phyloP scores from a whole-genome alignment of 2,113 vertebrate species.

The Arenaria interpres region DNA sequence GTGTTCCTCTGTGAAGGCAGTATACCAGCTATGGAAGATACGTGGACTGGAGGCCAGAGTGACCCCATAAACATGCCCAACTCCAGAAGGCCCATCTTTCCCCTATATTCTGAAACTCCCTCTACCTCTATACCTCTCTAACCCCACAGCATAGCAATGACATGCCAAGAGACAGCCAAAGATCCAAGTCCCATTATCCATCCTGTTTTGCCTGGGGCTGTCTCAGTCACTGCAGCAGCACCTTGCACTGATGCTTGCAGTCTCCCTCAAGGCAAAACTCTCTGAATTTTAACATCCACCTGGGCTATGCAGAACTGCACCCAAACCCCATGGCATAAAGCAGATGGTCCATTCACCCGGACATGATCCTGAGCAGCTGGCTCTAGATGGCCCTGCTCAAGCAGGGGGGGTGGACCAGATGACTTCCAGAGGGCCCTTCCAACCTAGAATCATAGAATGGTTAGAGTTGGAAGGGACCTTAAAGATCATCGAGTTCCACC shows the following conservation, averaged over 20 bases:
- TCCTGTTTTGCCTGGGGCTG: not conserved
- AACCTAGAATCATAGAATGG: not conserved
- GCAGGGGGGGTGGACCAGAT: not conserved
- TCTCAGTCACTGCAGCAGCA: not conserved
- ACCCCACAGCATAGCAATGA: not conserved
- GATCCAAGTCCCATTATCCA: not conserved
- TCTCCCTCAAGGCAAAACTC: not conserved
- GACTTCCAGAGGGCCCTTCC: not conserved
- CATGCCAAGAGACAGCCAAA: not conserved
- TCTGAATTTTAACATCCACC: not conserved
- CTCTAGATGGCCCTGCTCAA: not conserved
- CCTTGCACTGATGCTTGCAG: not conserved
- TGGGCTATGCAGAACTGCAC: not conserved
- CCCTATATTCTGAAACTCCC: not conserved
- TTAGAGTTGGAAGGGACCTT: not conserved
- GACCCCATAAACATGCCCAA: not conserved
- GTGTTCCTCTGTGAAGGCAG: fast-evolving
- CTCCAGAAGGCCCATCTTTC: not conserved
- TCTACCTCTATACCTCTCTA: not conserved
- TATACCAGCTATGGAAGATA: not conserved
- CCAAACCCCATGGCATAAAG: not conserved
- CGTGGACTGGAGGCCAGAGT: not conserved
- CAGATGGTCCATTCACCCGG: not conserved
- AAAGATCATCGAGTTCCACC: not conserved
- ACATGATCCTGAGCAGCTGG: not conserved